Evolutionary conservation across 2,113 vertebrate species (phyloP), one percentile per base, ranked within the genome.

Genomic region (Epinephelus fuscoguttatus): DNA sequence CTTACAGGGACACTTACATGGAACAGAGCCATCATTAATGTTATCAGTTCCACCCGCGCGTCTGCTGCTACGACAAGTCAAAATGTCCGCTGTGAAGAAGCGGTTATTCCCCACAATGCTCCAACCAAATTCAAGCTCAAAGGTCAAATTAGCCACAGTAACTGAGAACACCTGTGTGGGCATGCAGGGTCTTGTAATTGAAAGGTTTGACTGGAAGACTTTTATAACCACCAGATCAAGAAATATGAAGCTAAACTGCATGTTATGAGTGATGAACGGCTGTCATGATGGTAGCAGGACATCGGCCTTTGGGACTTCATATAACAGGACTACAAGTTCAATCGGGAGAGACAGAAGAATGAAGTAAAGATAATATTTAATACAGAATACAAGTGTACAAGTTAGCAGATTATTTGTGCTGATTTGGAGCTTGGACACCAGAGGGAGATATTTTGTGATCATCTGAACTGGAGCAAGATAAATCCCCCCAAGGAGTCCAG

Each of bases 221-320:
- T 79, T 71, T 6, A n/a, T 52, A 62, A 11, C 14, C 23, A 23
- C 49, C 1, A 45, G 15, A 52, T 42, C 5, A 56, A 63, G 30
- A 53, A 30, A 55, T n/a, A 47, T 18, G 8, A 45, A 27, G 10
- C n/a, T 53, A 40, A 11, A 52, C 47, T 66, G 21, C 13, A n/a
- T 9, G 62, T 52, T n/a, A 52, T 27, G 19, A 49, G 21, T 13
- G n/a, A 70, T 80, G 18, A 45, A 33, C 64, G 30, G 17, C 33
- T 66, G 60, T 57, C 23, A 53, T 23, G 15, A 52, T n/a, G 19
- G n/a, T 75, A 40, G 64, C n/a, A 53, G 47, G 75, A 60, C 19
- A 60, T 53, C 27, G 18, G 49, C 37, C 23, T 64, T 12, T 55
- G 19, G 15, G 3, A 19, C 14, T 27, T 56, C 52, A 30, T 67